Conservation (phyloP, 2,888 invertebrate species). For the Aphodius sticticus region DNA sequence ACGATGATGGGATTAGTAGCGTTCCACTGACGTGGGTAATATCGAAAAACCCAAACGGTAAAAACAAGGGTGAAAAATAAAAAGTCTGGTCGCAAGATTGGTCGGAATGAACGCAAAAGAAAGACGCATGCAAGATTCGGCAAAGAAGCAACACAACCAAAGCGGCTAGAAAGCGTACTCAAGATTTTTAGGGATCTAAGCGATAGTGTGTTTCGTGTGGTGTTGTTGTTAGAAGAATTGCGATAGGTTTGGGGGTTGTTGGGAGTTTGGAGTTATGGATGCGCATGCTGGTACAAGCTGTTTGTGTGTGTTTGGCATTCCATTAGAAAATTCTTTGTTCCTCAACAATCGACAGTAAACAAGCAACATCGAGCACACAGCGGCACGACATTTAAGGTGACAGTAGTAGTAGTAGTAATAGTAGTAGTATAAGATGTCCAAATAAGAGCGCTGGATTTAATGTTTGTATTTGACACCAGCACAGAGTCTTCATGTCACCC, state of each 20-base stretch:
- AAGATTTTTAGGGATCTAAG: slow-evolving; percentile 7
- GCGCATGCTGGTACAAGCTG: slow-evolving; percentile 44
- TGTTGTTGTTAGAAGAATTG: slow-evolving; percentile 37
- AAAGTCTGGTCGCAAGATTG: not conserved
- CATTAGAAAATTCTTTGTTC: slow-evolving; percentile 64
- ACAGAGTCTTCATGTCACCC: too few species aligned
- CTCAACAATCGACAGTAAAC: slow-evolving; percentile 48
- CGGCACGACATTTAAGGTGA: slow-evolving; percentile 58
- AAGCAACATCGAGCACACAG: slow-evolving; percentile 59
- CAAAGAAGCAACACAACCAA: slow-evolving; percentile 54
- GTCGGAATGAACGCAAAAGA: not conserved
- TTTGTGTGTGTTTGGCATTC: slow-evolving; percentile 47
- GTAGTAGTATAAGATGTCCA: slow-evolving; percentile 22
- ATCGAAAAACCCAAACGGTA: not conserved
- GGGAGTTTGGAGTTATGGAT: slow-evolving; percentile 29
- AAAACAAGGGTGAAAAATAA: not conserved
- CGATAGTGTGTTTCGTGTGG: slow-evolving; percentile 36
- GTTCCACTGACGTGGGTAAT: not conserved
- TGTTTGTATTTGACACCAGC: not conserved
- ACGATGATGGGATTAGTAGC: slow-evolving; percentile 15
- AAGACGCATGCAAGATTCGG: slow-evolving; percentile 40
- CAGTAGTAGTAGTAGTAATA: slow-evolving; percentile 26
- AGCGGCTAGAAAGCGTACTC: slow-evolving; percentile 42
- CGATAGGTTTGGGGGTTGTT: slow-evolving; percentile 22
- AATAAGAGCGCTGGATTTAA: slow-evolving; percentile 4